Evolutionary conservation across 2,113 vertebrate genomes (phyloP).

Genomic region (Vicugna pacos): DNA sequence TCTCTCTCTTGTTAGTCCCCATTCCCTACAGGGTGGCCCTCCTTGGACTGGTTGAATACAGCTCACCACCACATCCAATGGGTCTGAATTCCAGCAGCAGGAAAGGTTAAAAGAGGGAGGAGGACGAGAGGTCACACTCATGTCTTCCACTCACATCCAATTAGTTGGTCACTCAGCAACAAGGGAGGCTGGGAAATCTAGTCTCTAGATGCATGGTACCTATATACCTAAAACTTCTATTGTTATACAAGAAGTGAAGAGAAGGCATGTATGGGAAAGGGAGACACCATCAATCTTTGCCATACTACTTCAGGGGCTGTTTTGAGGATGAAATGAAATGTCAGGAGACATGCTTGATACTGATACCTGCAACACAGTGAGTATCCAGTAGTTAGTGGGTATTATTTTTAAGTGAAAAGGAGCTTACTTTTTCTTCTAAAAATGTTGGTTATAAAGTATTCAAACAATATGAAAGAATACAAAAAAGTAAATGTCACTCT

Average conservation of each 20-base stretch:
- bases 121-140: not conserved
- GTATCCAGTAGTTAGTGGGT: not conserved
- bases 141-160: not conserved
- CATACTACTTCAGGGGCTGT: not conserved
- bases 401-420: constrained; percentile 31
- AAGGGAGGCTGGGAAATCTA: not conserved
- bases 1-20: not conserved
- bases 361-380: not conserved
- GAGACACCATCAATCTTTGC: not conserved
- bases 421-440: not conserved
- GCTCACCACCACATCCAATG: not conserved
- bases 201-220: not conserved
- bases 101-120: not conserved
- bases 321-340: not conserved
- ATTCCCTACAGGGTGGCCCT: not conserved
- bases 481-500: not conserved
- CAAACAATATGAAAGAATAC: not conserved
- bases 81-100: not conserved
- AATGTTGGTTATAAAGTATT: not conserved
- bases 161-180: not conserved
- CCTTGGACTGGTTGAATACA: not conserved
- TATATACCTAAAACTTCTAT: not conserved
- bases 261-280: not conserved
- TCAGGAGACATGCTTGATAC: not conserved
- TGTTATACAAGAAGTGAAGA: not conserved